A percentile compares a stretch with the other conserved stretches of the same genome.
Evolutionary conservation across 2,888 invertebrate genomes (phyloP).

Genomic region (Polyploca ridens): DNA sequence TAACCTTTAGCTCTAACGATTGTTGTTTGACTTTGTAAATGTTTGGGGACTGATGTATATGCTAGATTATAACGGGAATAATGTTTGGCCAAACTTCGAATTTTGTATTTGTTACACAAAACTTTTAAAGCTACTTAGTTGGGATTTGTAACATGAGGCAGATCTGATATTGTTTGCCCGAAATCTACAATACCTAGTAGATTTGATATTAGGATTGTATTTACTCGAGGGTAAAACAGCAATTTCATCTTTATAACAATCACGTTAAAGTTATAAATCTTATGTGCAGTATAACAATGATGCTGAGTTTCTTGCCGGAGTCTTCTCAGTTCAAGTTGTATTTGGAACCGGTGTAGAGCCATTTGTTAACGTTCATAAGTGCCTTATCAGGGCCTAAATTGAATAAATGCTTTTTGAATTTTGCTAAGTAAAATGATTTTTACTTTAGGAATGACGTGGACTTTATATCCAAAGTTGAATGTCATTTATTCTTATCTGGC

Average conservation of each 20-base stretch:
- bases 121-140: neutral
- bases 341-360: too few relatives aligned
- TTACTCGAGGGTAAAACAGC: too few relatives aligned
- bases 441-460: slow-evolving; percentile 18
- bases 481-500: slow-evolving; percentile 20
- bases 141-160: neutral
- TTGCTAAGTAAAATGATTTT: neutral
- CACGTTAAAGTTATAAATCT: too few relatives aligned
- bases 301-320: too few relatives aligned
- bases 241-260: too few relatives aligned
- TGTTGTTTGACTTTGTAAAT: slow-evolving; percentile 7
- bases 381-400: too few relatives aligned
- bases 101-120: neutral
- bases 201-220: neutral
- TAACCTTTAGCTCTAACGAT: neutral
- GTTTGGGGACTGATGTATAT: neutral
- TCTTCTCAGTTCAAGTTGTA: too few relatives aligned
- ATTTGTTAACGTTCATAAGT: too few relatives aligned
- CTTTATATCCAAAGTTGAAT: slow-evolving; percentile 12
- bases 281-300: too few relatives aligned
- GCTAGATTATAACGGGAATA: neutral
- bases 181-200: slow-evolving; percentile 1
- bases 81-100: neutral
- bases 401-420: too few relatives aligned
- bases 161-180: neutral